Conservation (phyloP, 2,888 invertebrate species). For the Stenotaenia linearis region DNA sequence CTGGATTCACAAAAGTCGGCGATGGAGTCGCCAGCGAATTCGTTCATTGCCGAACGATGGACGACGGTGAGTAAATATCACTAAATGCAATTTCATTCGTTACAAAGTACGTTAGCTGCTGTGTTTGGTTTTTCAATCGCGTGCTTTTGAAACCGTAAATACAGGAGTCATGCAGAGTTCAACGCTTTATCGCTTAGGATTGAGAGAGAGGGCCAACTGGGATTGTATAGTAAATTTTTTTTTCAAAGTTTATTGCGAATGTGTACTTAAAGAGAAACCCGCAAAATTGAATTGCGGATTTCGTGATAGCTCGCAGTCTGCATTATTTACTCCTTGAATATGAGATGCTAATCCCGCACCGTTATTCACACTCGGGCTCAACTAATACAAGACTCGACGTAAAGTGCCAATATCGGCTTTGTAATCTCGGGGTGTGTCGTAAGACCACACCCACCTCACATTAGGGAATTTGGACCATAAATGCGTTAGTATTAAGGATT, state of each 20-base stretch:
- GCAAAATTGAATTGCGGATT: slow-evolving; percentile 21
- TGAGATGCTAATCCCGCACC: slow-evolving; percentile 16
- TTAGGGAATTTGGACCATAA: slow-evolving; percentile 26
- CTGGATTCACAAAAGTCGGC: slow-evolving; percentile 90
- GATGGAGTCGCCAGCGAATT: slow-evolving; percentile 84
- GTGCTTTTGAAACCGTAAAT: not conserved
- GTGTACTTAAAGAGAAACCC: slow-evolving; percentile 5
- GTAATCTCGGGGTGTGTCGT: slow-evolving; percentile 22
- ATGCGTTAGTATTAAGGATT: slow-evolving; percentile 20
- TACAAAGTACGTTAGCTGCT: not conserved
- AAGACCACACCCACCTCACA: slow-evolving; percentile 21
- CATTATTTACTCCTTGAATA: not conserved
- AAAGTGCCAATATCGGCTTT: slow-evolving; percentile 26
- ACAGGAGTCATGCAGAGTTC: not conserved
- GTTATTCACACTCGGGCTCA: slow-evolving; percentile 10
- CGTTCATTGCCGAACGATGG: slow-evolving; percentile 89
- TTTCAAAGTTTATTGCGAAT: not conserved
- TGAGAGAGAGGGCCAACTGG: not conserved
- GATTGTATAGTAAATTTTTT: not conserved
- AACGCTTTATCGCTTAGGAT: not conserved
- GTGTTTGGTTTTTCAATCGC: not conserved
- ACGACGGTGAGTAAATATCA: slow-evolving; percentile 76
- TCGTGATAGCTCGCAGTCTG: not conserved
- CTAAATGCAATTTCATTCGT: not conserved
- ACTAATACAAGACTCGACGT: slow-evolving; percentile 11